A percentile compares a stretch with the other conserved stretches of the same genome.
Conservation (phyloP, 2,113 vertebrate genomes). For the Meleagris gallopavo region DNA sequence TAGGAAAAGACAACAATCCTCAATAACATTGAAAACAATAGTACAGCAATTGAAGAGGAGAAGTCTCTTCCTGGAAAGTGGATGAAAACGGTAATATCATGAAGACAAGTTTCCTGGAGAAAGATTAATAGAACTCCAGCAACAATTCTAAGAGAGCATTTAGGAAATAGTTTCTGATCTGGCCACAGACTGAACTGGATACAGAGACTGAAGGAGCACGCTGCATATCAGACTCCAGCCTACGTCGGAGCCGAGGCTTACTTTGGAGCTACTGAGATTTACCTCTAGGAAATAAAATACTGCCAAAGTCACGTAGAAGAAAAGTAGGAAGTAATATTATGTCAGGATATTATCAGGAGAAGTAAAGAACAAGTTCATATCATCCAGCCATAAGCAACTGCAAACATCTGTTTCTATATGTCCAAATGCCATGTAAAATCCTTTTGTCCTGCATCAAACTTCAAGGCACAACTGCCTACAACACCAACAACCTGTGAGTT, state of each 20-base stretch:
- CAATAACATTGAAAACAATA: slow-evolving; percentile 18
- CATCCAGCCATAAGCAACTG: not conserved
- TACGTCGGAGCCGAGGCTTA: not conserved
- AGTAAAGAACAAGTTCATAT: not conserved
- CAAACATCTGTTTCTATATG: not conserved
- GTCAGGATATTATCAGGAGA: not conserved
- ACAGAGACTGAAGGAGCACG: not conserved
- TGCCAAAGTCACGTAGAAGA: not conserved
- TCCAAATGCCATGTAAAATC: not conserved
- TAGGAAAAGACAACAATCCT: not conserved
- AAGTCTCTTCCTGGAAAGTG: not conserved
- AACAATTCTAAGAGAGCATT: not conserved
- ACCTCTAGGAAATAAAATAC: not conserved
- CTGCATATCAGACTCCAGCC: not conserved
- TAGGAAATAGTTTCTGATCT: not conserved
- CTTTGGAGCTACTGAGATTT: not conserved
- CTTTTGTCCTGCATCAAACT: accelerated
- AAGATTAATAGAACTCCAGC: slow-evolving; percentile 7
- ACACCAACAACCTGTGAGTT: not conserved
- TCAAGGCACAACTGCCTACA: accelerated
- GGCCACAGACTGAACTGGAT: not conserved
- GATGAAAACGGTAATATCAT: not conserved
- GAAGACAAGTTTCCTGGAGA: slow-evolving; percentile 8
- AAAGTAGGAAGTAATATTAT: not conserved
- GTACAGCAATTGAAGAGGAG: not conserved